Evolutionary conservation across 2,888 invertebrate species (phyloP).

Genomic region (Antitype chi): DNA sequence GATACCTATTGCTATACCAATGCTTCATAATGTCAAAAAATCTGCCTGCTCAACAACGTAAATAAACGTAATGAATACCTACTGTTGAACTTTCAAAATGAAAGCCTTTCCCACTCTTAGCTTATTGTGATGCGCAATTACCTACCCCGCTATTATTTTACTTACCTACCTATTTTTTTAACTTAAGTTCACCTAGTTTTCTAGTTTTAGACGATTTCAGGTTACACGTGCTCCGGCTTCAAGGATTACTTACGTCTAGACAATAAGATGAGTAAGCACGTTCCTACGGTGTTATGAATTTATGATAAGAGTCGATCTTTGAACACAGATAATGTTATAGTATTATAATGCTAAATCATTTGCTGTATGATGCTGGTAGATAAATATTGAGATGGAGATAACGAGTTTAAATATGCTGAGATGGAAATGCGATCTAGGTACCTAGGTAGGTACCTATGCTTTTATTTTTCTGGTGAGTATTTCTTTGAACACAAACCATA

Average conservation of each 20-base stretch:
- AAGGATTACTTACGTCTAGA: background rate
- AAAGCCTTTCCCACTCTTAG: too few relatives aligned
- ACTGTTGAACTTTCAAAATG: too few relatives aligned
- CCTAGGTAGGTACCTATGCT: too few relatives aligned
- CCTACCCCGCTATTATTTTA: too few relatives aligned
- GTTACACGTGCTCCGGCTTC: background rate
- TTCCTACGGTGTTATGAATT: too few relatives aligned
- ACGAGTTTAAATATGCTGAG: background rate
- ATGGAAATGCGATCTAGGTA: background rate
- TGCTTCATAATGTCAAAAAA: too few relatives aligned
- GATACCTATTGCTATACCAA: too few relatives aligned
- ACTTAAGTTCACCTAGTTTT: too few relatives aligned
- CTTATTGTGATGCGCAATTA: too few relatives aligned
- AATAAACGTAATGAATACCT: too few relatives aligned
- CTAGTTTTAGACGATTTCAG: background rate
- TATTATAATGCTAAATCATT: background rate
- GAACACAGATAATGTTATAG: background rate
- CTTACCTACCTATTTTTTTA: too few relatives aligned
- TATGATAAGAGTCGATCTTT: constrained; percentile 6
- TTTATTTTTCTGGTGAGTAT: background rate
- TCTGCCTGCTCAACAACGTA: too few relatives aligned
- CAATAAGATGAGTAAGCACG: background rate
- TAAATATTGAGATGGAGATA: background rate
- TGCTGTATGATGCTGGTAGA: background rate
- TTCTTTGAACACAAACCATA: background rate